Evolutionary conservation across 2,797 vertebrate genomes (phyloP), one percentile per base, ranked within the genome.

Genomic region (Phoxinus dragarum): DNA sequence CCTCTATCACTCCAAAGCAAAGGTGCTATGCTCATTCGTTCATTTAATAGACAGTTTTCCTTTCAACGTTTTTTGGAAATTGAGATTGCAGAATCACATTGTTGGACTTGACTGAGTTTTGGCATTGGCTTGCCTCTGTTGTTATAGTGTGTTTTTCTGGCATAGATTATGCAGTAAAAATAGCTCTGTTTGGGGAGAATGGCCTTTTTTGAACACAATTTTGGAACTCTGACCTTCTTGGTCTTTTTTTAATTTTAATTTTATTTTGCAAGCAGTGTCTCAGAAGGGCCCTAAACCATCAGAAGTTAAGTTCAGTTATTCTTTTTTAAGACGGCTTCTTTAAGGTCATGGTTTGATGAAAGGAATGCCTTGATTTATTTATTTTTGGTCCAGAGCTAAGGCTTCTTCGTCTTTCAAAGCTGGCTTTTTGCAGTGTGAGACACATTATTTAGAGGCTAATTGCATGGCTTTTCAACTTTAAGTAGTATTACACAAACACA

Each of bases 151-250:
- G 71, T 85, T 89, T 84, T 67, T 38, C 64, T 38, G 81, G 86
- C 84, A 19, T 73, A 88, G 71, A 59, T 87, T 86, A 74, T 47
- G 84, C 59, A 68, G 72, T 83, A 72, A 87, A 85, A 84, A 88
- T 86, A 84, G 49, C 76, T 71, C 54, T 16, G 38, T 44, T 69
- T 86, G 68, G 81, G 78, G 64, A 80, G 47, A 87, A 88, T 88
- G 31, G 81, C 80, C 85, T 86, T 88, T 89, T 91, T 84, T 88
- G 71, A 86, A 52, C 86, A 82, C n/a, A 84, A 40, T 80, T 84
- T 77, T 34, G 38, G 49, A 89, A 86, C 44, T 85, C 85, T 87
- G 87, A 84, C 82, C 82, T 85, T 17, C 12, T 64, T 67, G 67
- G 79, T 59, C 67, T 88, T 84, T 82, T 78, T 66, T 89, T 74